These are phyloP conservation scores for Laterallus jamaicensis DNA, from an alignment of 2,113 vertebrate genomes.

Conservation along the genomic window DNA sequence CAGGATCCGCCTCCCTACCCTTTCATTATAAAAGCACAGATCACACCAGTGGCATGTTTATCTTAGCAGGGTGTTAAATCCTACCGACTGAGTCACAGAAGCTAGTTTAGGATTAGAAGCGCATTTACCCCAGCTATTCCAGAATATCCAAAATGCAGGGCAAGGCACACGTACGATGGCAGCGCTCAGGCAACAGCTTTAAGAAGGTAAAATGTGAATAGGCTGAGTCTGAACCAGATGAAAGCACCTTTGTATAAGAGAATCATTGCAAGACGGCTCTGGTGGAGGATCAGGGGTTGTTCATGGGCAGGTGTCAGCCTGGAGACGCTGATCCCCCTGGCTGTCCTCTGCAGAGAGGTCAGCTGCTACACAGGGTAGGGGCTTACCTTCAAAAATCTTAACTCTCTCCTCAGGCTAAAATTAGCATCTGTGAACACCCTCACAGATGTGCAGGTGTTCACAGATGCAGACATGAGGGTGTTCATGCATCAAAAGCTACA, in stretches of 20 bases:
- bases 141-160: background rate
- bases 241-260: background rate
- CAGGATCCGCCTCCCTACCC: background rate
- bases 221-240: background rate
- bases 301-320: background rate
- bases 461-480: too few relatives aligned
- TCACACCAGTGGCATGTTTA: slow-evolving; percentile 27
- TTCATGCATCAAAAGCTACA: background rate
- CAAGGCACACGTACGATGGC: background rate
- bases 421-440: background rate
- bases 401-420: background rate
- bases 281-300: background rate
- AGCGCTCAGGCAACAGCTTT: background rate
- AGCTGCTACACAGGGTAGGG: background rate
- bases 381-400: background rate
- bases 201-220: background rate
- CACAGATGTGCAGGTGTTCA: background rate
- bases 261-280: background rate
- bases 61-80: slow-evolving; percentile 17
- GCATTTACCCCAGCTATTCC: background rate
- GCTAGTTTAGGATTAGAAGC: background rate
- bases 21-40: slow-evolving; percentile 11
- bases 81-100: background rate
- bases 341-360: background rate
- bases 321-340: background rate